Evolutionary conservation across 2,797 vertebrate species (phyloP).

Genomic region (Bradypodion ventrale): DNA sequence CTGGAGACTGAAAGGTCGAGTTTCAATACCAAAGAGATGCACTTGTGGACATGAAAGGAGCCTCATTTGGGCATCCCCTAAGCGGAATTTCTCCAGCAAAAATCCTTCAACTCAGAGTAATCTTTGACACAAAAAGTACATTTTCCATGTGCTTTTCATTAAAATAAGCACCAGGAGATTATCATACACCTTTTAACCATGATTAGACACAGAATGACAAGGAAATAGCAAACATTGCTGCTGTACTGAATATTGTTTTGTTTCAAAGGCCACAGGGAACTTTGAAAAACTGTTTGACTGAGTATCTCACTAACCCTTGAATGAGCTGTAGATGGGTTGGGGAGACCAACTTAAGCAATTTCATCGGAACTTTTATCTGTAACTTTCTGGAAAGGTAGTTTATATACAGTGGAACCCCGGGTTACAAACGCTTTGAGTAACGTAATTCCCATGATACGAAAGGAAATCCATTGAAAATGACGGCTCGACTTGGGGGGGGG

Average conservation of each 20-base stretch:
- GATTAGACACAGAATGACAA: neutral
- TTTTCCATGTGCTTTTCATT: neutral
- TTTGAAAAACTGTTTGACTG: neutral
- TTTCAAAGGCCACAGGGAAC: neutral
- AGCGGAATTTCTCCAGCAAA: too few relatives aligned
- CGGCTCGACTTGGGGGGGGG: too few relatives aligned
- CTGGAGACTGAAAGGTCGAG: too few relatives aligned
- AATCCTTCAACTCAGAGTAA: too few relatives aligned
- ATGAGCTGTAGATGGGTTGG: neutral
- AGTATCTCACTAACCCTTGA: neutral
- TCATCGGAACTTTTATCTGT: neutral
- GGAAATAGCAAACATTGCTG: neutral
- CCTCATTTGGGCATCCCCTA: too few relatives aligned
- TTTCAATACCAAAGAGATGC: too few relatives aligned
- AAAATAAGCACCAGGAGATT: neutral
- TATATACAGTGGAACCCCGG: too few relatives aligned
- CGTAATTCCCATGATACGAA: too few relatives aligned
- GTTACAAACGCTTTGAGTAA: too few relatives aligned
- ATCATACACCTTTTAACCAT: neutral
- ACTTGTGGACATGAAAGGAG: too few relatives aligned
- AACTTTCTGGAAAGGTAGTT: neutral
- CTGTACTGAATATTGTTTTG: neutral
- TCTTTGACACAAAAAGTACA: too few relatives aligned
- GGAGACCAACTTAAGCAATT: neutral
- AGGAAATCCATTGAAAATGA: too few relatives aligned